Conservation (phyloP, 2,797 vertebrate genomes). For the Chiroxiphia lanceolata region DNA sequence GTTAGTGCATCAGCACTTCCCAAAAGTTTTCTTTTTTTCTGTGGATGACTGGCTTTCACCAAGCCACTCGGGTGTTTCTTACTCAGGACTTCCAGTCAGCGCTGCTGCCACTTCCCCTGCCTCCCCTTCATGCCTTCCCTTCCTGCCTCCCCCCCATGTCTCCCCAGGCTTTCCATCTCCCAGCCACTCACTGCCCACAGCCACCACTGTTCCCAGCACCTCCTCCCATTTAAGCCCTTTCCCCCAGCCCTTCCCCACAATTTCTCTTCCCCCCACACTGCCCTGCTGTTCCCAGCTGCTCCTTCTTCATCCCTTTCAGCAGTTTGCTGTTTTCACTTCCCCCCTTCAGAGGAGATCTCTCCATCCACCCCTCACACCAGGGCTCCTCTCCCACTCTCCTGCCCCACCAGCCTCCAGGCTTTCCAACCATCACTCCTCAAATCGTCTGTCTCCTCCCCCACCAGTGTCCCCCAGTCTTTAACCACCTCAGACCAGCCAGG, state of each 20-base stretch:
- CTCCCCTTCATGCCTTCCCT: rapidly evolving
- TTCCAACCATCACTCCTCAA: background rate
- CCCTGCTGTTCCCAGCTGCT: background rate
- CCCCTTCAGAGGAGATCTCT: background rate
- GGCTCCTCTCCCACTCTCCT: background rate
- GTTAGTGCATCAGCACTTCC: background rate
- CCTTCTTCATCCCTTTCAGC: background rate
- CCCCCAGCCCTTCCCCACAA: background rate
- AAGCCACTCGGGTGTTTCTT: background rate
- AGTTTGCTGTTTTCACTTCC: background rate
- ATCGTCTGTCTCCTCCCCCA: background rate
- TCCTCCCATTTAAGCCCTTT: background rate
- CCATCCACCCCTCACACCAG: background rate
- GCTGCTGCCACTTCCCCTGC: background rate
- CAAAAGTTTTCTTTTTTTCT: background rate
- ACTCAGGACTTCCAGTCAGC: conserved; percentile 38
- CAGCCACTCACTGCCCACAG: rapidly evolving
- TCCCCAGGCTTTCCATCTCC: no score
- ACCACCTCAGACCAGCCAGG: background rate
- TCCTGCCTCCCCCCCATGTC: no score
- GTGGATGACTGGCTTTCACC: background rate
- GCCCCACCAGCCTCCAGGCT: background rate
- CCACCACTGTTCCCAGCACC: background rate
- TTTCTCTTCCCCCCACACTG: rapidly evolving
- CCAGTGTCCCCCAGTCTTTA: background rate